Evolutionary conservation across 2,797 vertebrate genomes (phyloP).

Genomic region (Anas flavirostris): DNA sequence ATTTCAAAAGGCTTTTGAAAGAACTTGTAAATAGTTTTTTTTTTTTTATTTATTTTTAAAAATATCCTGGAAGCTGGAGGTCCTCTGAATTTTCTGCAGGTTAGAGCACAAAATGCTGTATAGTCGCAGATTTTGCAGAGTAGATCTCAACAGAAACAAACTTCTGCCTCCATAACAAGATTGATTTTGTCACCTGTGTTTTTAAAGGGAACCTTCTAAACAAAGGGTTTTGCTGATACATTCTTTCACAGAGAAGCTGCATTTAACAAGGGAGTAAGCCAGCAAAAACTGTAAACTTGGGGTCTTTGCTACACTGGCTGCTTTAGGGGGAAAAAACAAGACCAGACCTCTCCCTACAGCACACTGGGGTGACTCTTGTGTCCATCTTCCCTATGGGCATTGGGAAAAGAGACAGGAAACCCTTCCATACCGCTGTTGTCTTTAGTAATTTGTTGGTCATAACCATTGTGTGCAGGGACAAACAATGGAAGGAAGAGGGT

Average conservation of each 20-base stretch:
- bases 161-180: background rate
- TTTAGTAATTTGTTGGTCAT: too few relatives aligned
- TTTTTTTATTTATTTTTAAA: background rate
- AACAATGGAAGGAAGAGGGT: background rate
- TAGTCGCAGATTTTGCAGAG: background rate
- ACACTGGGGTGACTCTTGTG: background rate
- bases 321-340: background rate
- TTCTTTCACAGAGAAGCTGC: background rate
- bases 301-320: background rate
- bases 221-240: background rate
- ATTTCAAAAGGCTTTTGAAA: background rate
- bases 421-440: accelerated
- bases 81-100: background rate
- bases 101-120: accelerated
- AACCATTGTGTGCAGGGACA: accelerated
- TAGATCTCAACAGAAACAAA: background rate
- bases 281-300: background rate
- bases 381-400: background rate
- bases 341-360: background rate
- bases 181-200: background rate
- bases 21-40: background rate
- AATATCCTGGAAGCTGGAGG: background rate
- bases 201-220: background rate
- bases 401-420: background rate
- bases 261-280: background rate